Percentiles rank a stretch among this genome's conserved stretches.
Evolutionary conservation across 2,797 vertebrate genomes (phyloP).

Genomic region (Catostomus latipinnis): DNA sequence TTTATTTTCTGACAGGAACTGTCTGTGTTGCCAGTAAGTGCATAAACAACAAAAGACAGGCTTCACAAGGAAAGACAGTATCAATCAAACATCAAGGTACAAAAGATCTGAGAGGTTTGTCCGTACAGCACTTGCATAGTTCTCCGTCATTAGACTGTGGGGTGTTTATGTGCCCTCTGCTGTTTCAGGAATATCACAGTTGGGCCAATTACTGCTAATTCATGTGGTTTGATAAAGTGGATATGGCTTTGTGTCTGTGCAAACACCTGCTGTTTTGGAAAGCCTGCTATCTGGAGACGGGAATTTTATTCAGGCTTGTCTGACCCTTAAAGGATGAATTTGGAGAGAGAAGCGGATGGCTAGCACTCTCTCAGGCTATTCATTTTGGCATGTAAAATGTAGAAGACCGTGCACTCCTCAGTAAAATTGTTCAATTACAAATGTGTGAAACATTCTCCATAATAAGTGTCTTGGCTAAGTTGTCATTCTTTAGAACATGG

Average conservation of each 20-base stretch:
- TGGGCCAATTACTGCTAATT: constrained; percentile 69
- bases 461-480: background rate
- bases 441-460: background rate
- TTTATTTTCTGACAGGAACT: constrained; percentile 27
- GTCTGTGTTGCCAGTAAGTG: constrained; percentile 43
- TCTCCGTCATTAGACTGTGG: constrained; percentile 63
- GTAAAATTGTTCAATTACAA: constrained; percentile 10
- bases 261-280: constrained; percentile 30
- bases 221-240: constrained; percentile 55
- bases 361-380: constrained; percentile 52
- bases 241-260: constrained; percentile 35
- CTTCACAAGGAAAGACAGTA: constrained; percentile 25
- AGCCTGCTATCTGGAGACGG: constrained; percentile 12
- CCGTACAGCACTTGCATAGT: constrained; percentile 32
- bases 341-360: constrained; percentile 63
- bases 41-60: constrained; percentile 43
- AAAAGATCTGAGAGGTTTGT: constrained; percentile 47
- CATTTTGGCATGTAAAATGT: constrained; percentile 28
- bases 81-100: background rate
- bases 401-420: constrained; percentile 2
- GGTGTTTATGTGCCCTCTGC: constrained; percentile 52
- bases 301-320: constrained; percentile 46
- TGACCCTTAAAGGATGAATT: constrained; percentile 55
- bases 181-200: constrained; percentile 53
- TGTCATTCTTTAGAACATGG: no score